phyloP scores from a whole-genome alignment of 2,113 vertebrate species.

The Trichechus manatus region DNA sequence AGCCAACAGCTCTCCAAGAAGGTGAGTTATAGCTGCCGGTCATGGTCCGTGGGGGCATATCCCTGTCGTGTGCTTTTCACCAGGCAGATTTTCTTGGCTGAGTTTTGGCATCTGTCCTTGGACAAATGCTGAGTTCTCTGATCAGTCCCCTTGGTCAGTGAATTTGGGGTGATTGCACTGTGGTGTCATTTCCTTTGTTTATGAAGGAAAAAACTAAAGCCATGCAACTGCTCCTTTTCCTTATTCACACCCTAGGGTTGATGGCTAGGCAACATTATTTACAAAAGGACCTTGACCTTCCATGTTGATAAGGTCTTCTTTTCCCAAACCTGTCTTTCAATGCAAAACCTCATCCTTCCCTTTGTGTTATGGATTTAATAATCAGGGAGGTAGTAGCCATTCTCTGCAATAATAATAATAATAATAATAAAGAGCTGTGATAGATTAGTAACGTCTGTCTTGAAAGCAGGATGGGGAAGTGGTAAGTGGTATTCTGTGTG shows the following conservation, averaged over 20 bases:
- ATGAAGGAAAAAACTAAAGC: constrained; percentile 45
- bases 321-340: not conserved
- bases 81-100: not conserved
- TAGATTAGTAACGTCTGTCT: not conserved
- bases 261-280: not conserved
- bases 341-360: not conserved
- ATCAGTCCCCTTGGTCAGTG: not conserved
- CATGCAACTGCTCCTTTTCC: constrained; percentile 3
- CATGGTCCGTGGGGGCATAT: not conserved
- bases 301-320: not conserved
- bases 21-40: not conserved
- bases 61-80: not conserved
- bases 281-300: constrained; percentile 28
- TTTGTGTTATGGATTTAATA: not conserved
- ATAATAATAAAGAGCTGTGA: not conserved
- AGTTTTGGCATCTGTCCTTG: not conserved
- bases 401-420: not conserved
- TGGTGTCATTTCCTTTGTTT: constrained; percentile 3
- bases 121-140: not conserved
- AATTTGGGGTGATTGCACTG: not conserved
- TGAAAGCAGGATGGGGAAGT: not conserved
- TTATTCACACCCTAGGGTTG: not conserved
- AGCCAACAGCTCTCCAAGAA: not conserved
- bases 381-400: not conserved
- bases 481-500: not conserved